A percentile compares a stretch with the other conserved stretches of the same genome.
Conservation (phyloP, 2,113 vertebrate genomes). For the Cephalopterus ornatus region DNA sequence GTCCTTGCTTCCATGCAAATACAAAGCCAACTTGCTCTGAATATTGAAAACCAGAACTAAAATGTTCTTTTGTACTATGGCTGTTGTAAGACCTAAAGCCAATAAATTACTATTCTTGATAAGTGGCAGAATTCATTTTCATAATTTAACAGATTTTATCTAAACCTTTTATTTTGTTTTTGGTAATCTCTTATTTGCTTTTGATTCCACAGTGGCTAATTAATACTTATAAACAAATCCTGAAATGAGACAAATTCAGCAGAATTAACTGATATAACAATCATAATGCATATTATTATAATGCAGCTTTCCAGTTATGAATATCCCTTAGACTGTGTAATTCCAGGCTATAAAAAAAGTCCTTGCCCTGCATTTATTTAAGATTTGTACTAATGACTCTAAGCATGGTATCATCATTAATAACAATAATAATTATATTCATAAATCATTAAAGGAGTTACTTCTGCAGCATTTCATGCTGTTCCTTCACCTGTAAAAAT, state of each 20-base stretch:
- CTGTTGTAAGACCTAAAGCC: neutral
- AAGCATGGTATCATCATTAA: neutral
- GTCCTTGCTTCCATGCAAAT: neutral
- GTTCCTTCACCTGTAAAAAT: neutral
- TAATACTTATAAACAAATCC: neutral
- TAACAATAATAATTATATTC: neutral
- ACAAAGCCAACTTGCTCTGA: neutral
- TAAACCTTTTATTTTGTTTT: neutral
- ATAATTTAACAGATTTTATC: neutral
- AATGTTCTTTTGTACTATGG: neutral
- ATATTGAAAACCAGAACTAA: neutral
- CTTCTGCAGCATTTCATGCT: neutral
- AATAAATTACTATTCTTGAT: neutral
- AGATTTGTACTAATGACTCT: neutral
- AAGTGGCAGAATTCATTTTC: neutral
- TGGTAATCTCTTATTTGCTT: neutral
- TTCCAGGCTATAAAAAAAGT: neutral
- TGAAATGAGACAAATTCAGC: neutral
- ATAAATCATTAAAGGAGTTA: neutral
- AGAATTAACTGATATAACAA: neutral
- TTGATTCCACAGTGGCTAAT: neutral
- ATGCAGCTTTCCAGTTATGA: neutral
- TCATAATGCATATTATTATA: neutral
- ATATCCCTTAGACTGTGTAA: neutral
- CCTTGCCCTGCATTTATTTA: conserved; percentile 13